These are phyloP conservation scores for Drosophila kohkoa DNA, from an alignment of 1,140 invertebrate genomes.

Conservation along the genomic window DNA sequence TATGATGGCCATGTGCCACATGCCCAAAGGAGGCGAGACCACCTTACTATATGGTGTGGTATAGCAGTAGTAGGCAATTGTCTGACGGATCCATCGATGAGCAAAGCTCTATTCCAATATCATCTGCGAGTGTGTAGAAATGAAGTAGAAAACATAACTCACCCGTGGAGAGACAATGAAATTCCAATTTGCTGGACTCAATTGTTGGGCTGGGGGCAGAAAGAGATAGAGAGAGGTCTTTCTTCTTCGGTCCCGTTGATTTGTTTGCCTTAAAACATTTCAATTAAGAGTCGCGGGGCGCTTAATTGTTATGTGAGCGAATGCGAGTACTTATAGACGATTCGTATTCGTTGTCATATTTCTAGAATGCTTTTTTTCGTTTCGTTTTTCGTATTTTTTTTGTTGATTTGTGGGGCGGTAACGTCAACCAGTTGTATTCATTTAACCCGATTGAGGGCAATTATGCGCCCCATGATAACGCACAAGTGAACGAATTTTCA, in stretches of 20 bases:
- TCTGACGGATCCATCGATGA: constrained; percentile 7
- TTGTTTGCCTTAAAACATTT: constrained; percentile 67
- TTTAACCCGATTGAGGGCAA: constrained; percentile 71
- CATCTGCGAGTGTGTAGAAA: not conserved
- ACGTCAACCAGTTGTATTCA: constrained; percentile 56
- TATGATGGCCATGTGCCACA: constrained; percentile 70
- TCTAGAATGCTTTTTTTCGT: constrained; percentile 4
- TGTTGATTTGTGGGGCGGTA: constrained; percentile 51
- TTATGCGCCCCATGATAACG: constrained; percentile 68
- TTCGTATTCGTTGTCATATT: constrained; percentile 1
- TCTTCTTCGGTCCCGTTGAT: constrained; percentile 40
- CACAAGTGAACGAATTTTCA: constrained; percentile 24
- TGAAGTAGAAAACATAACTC: constrained; percentile 28
- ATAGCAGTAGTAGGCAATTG: not conserved
- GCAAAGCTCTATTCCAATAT: not conserved
- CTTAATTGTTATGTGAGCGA: constrained; percentile 62
- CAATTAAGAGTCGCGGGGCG: constrained; percentile 69
- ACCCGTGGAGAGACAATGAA: constrained; percentile 35
- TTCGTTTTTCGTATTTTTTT: constrained; percentile 2
- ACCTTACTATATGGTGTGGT: not conserved
- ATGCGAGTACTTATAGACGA: constrained; percentile 30
- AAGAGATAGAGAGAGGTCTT: not conserved
- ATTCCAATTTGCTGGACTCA: constrained; percentile 44
- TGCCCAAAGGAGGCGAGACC: constrained; percentile 43
- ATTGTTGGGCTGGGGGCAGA: constrained; percentile 15